Evolutionary conservation across 1,140 invertebrate genomes (phyloP).

Genomic region (Oedothorax gibbosus): DNA sequence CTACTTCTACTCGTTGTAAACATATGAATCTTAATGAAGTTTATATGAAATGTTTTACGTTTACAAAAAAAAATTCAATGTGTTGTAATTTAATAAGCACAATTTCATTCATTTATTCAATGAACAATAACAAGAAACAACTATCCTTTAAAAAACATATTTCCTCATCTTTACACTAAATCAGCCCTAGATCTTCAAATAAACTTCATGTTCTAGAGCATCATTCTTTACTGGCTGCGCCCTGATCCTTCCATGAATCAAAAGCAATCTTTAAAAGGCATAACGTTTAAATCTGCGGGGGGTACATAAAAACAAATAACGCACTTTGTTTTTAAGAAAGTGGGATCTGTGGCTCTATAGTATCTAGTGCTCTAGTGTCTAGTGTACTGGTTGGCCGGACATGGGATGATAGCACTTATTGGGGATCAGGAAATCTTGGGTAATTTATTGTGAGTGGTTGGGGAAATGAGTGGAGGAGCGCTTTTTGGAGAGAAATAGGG

Average conservation of each 20-base stretch:
- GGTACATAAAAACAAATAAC: conserved; percentile 53
- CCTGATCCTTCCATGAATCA: conserved; percentile 40
- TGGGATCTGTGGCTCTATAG: neutral
- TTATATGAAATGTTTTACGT: too few species aligned
- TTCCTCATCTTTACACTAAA: too few species aligned
- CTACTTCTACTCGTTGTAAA: too few species aligned
- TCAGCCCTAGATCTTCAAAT: neutral
- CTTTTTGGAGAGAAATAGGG: conserved; percentile 31
- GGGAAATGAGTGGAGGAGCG: neutral
- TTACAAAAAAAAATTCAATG: too few species aligned
- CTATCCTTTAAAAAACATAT: too few species aligned
- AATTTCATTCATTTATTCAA: too few species aligned
- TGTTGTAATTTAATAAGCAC: too few species aligned
- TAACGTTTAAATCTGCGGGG: neutral
- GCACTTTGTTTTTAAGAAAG: conserved; percentile 29
- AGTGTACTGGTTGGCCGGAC: conserved; percentile 17
- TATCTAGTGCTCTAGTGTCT: too few species aligned
- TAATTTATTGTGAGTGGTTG: conserved; percentile 46
- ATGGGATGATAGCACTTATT: conserved; percentile 53
- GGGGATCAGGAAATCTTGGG: conserved; percentile 48
- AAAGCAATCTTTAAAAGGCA: neutral
- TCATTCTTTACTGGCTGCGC: conserved; percentile 2
- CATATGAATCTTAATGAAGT: too few species aligned
- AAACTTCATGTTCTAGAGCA: conserved; percentile 30
- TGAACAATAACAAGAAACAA: too few species aligned